Evolutionary conservation across 2,888 invertebrate genomes (phyloP).

Genomic region (Acronicta aceris): DNA sequence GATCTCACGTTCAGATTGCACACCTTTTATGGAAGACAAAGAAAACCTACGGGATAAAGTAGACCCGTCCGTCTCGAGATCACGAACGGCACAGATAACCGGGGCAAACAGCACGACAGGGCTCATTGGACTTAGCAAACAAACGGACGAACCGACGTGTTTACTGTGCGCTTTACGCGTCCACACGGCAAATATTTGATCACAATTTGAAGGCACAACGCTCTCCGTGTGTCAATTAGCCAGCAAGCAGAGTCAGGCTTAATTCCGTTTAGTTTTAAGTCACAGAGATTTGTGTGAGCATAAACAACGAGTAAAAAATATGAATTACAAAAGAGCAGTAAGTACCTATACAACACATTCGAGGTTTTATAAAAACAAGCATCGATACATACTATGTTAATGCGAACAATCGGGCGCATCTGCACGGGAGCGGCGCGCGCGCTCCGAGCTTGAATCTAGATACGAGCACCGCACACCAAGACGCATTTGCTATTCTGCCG

Average conservation of each 20-base stretch:
- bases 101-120: constrained; percentile 68
- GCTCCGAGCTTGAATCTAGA: constrained; percentile 69
- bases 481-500: constrained; percentile 79
- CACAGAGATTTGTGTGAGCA: constrained; percentile 41
- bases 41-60: constrained; percentile 64
- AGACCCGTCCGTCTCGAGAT: constrained; percentile 67
- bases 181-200: constrained; percentile 80
- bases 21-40: constrained; percentile 66
- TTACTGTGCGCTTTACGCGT: constrained; percentile 78
- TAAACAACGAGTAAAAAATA: constrained; percentile 59
- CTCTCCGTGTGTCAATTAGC: constrained; percentile 75
- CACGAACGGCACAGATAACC: constrained; percentile 72
- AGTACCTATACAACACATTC: constrained; percentile 59
- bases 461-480: constrained; percentile 73
- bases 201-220: constrained; percentile 86
- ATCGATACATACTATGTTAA: constrained; percentile 69
- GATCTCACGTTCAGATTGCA: constrained; percentile 67
- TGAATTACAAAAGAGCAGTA: constrained; percentile 66
- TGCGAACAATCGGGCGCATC: constrained; percentile 74
- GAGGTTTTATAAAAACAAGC: constrained; percentile 63
- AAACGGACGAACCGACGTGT: constrained; percentile 73
- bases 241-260: constrained; percentile 58
- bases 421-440: constrained; percentile 65
- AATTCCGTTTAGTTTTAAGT: constrained; percentile 61
- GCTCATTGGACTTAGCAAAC: constrained; percentile 81